Conservation (phyloP, 2,888 invertebrate species). For the Cantharis lateralis region DNA sequence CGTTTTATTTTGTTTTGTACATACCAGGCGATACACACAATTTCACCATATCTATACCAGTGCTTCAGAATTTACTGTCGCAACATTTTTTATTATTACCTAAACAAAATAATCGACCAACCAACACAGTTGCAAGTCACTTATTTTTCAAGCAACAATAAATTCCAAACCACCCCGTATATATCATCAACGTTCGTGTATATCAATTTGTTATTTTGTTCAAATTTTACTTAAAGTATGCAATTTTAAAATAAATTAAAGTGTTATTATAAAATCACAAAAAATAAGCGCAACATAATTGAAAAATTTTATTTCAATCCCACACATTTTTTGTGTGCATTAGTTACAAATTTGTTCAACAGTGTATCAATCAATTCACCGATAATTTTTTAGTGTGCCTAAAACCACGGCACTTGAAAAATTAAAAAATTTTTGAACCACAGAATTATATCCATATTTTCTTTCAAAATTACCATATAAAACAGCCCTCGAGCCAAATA, state of each 20-base stretch:
- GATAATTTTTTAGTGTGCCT: background rate
- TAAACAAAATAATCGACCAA: background rate
- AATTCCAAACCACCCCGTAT: background rate
- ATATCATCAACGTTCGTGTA: background rate
- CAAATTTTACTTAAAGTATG: background rate
- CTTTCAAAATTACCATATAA: background rate
- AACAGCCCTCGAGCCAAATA: background rate
- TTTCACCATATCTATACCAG: background rate
- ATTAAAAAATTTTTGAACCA: background rate
- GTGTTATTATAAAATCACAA: background rate
- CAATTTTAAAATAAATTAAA: background rate
- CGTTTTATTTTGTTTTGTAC: background rate
- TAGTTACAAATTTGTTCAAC: background rate
- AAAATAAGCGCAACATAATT: background rate
- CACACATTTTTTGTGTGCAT: background rate
- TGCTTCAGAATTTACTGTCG: background rate
- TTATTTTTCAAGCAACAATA: background rate
- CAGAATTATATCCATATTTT: background rate
- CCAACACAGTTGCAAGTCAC: background rate
- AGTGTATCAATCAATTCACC: background rate
- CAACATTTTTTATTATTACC: background rate
- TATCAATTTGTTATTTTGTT: background rate
- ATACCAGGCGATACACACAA: slow-evolving; percentile 2
- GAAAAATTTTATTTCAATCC: background rate
- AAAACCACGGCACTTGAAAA: background rate